Evolutionary conservation across 2,113 vertebrate species (phyloP).

Genomic region (Pica pica): DNA sequence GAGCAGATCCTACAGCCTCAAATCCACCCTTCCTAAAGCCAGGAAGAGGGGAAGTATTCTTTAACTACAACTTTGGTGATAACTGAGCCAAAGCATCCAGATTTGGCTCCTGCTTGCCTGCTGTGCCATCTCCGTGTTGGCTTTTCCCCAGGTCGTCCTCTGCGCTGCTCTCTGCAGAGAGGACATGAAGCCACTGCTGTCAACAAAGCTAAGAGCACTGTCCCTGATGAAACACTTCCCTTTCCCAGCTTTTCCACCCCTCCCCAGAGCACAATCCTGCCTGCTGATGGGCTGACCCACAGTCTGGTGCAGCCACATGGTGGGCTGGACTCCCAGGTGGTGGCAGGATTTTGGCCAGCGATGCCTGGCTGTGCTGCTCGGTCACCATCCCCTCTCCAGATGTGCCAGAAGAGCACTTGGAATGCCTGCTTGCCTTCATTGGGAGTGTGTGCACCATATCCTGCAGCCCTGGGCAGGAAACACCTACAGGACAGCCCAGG

Average conservation of each 20-base stretch:
- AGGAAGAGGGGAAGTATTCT: background rate
- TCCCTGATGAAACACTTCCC: background rate
- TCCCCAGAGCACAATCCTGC: background rate
- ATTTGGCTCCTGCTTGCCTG: background rate
- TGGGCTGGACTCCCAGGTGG: background rate
- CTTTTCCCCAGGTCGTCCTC: background rate
- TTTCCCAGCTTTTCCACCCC: background rate
- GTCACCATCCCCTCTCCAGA: background rate
- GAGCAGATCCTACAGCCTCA: background rate
- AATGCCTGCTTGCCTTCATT: background rate
- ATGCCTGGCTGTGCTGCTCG: rapidly evolving
- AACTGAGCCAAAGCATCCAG: background rate
- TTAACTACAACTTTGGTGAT: background rate
- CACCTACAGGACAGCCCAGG: background rate
- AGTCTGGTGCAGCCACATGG: rapidly evolving
- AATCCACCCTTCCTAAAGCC: background rate
- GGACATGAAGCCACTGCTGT: background rate
- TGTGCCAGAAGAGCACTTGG: background rate
- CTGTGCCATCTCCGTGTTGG: background rate
- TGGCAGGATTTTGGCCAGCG: background rate
- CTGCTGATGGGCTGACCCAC: rapidly evolving
- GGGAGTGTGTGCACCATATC: background rate
- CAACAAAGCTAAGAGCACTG: background rate
- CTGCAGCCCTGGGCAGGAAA: background rate
- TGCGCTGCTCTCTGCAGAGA: background rate